Evolutionary conservation across 2,797 vertebrate genomes (phyloP), one percentile per base, ranked within the genome.

Genomic region (Apogon talboti): DNA sequence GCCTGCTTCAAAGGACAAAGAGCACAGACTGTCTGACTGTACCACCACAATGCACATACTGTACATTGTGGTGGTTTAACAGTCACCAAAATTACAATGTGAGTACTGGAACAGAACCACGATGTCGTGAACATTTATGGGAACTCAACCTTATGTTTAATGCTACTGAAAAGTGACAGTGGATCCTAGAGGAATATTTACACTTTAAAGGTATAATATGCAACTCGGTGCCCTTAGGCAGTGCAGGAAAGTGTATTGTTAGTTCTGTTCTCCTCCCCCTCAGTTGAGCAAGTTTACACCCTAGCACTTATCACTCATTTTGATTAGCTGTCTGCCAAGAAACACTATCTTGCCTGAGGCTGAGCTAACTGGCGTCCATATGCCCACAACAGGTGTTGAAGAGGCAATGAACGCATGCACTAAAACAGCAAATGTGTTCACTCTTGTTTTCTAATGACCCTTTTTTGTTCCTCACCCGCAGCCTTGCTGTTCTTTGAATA

Each of bases 361-460:
- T 43, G 52, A 53, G 57, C 69, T 77, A 84, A 75, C 72, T 47
- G 56, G 47, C 37, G 3, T 76, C 66, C 65, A 59, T 61, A 71
- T 78, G 72, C 50, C 60, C 37, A 74, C 70, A 79, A 72, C 78
- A 82, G 79, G 71, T 87, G 82, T 74, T 81, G 52, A 70, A 70
- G 50, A 78, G 64, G 60, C 78, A 57, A 74, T 83, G 55, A 82
- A 73, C 3, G 3, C n/a, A 67, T 50, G 74, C 37, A 74, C 62
- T 67, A 77, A 87, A 78, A 45, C 49, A 55, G 66, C 55, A 41
- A 24, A 51, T 70, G 53, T 28, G 56, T 71, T 80, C 53, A 56
- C 35, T 70, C 43, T 56, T 81, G 54, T 77, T 81, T 82, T 66
- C 24, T 66, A 74, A 83, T 43, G 30, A 13, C 56, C 59, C n/a